Evolutionary conservation across 2,797 vertebrate genomes (phyloP).

Genomic region (Molossus molossus): DNA sequence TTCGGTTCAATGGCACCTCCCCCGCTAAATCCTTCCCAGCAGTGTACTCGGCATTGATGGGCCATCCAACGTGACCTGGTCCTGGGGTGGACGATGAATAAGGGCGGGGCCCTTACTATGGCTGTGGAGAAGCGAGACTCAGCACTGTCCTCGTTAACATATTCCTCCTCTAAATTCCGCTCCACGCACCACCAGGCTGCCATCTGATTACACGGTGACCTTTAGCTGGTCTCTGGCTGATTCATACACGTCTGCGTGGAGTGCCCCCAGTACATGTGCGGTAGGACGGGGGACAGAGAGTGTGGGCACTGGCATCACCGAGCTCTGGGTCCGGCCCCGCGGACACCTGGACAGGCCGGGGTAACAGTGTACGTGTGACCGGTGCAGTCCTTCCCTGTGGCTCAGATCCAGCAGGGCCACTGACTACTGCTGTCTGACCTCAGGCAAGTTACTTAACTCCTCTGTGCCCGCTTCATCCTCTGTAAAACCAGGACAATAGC

Average conservation of each 20-base stretch:
- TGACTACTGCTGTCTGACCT: not conserved
- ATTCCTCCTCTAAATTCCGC: conserved; percentile 47
- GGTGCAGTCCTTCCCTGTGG: not conserved
- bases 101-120: not conserved
- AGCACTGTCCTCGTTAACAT: not conserved
- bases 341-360: not conserved
- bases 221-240: conserved; percentile 70
- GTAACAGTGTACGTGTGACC: not conserved
- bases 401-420: not conserved
- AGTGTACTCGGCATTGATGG: not conserved
- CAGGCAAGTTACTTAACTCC: not conserved
- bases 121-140: not conserved
- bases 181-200: conserved; percentile 25
- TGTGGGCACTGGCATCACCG: not conserved
- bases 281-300: conserved; percentile 40
- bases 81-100: not conserved
- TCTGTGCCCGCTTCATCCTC: conserved; percentile 1
- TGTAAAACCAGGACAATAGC: not conserved
- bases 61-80: not conserved
- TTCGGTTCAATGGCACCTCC: not conserved
- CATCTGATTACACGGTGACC: conserved; percentile 73
- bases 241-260: conserved; percentile 30
- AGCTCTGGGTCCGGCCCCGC: not conserved
- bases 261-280: conserved; percentile 13
- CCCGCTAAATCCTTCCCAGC: not conserved